phyloP scores from a whole-genome alignment of 1,140 invertebrate genomes.

The Leptinotarsa defecta region DNA sequence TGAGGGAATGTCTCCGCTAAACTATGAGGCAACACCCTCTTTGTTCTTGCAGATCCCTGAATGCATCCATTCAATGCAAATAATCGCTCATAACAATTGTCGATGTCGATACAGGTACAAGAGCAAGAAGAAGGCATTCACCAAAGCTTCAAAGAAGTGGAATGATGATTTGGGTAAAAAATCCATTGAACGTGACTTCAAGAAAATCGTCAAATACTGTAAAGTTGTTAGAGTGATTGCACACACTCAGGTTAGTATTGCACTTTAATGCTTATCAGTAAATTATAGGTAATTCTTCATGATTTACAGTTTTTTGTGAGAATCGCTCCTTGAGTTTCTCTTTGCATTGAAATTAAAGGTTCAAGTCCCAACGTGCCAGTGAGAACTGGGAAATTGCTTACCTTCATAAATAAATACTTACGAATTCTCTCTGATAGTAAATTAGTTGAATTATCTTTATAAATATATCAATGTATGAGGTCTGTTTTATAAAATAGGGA shows the following conservation, averaged over 20 bases:
- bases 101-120: constrained; percentile 81
- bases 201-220: constrained; percentile 98
- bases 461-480: too few species aligned
- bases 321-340: too few species aligned
- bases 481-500: too few species aligned
- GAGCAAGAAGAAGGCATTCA: constrained; percentile 99
- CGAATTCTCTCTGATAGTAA: too few species aligned
- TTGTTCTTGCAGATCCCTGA: constrained; percentile 56
- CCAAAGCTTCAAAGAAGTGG: constrained; percentile 98
- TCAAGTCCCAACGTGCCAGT: too few species aligned
- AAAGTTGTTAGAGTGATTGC: constrained; percentile 94
- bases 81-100: constrained; percentile 40
- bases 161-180: constrained; percentile 94
- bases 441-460: too few species aligned
- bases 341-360: too few species aligned
- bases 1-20: constrained; percentile 68
- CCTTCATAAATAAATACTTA: too few species aligned
- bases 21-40: constrained; percentile 61
- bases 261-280: constrained; percentile 17
- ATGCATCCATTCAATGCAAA: not conserved
- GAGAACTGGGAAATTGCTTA: too few species aligned
- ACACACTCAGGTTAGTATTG: constrained; percentile 86
- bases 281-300: too few species aligned
- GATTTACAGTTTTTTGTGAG: too few species aligned
- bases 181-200: constrained; percentile 95